Evolutionary conservation across 1,140 invertebrate genomes (phyloP), one percentile per base, ranked within the genome.

Genomic region (Drosophila pseudoobscura): DNA sequence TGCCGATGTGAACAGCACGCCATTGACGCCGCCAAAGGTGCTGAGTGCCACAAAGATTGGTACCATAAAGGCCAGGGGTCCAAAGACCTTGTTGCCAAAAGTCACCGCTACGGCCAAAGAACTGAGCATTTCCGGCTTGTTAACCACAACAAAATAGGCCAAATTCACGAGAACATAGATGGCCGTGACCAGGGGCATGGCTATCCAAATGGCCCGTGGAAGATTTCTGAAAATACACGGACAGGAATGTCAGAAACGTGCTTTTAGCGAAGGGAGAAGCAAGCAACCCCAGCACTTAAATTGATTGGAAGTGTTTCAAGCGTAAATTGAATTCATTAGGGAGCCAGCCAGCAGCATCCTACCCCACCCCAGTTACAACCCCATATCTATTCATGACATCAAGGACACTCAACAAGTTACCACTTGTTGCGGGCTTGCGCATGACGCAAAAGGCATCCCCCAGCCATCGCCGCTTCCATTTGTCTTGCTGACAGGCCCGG

Each of bases 91-190:
- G 66, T 95, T 93, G 2, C 96, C 96, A 92, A 98, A 98, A 29
- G 94, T 94, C 94, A 96, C 96, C 46, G 97, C 97, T 15, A 98
- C 96, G 31, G 97, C 97, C 47, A 95, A 92, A 3, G 95, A 96
- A 22, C 93, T 92, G 44, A 96, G 92, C 93, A 98, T 95, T 92
- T 98, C 96, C 8, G 93, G 92, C 39, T 95, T 95, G 11, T 95
- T 93, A 15, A 98, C 94, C 2, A 97, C 96, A 2, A 96, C 95
- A 89, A 98, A 97, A 92, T 98, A 98, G 13, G 97, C 96, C 58
- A 98, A 92, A 92, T 98, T 98, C 1, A 96, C 95, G 63, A 98
- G 91, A 13, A 97, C 95, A 92, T 98, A 98, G 46, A 98, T 95
- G 22, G 94, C 92, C 0, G 97, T 98, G 26, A 98, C 97, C 73